Conservation (phyloP, 2,797 vertebrate species). For the Sebastes hubbsi region DNA sequence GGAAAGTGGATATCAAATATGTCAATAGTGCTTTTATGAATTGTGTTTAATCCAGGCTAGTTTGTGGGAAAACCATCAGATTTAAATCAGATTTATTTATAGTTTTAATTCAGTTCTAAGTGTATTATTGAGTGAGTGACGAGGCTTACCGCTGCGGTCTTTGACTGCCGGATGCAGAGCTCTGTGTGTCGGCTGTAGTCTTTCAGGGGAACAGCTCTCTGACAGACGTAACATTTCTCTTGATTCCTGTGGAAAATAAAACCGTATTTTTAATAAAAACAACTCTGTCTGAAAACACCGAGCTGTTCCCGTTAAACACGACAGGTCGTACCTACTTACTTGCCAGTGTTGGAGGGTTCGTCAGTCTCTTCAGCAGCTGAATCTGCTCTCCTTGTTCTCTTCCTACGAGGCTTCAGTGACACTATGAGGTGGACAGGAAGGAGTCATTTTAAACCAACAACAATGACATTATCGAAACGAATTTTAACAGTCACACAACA, state of each 20-base stretch:
- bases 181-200: slow-evolving; percentile 88
- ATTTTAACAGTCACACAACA: not conserved
- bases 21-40: no score
- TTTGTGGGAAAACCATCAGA: no score
- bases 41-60: no score
- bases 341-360: slow-evolving; percentile 58
- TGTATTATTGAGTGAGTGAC: not conserved
- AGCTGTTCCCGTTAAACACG: accelerated
- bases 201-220: slow-evolving; percentile 77
- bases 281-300: not conserved
- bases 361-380: slow-evolving; percentile 25
- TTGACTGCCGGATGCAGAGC: slow-evolving; percentile 75
- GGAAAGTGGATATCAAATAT: no score
- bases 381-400: slow-evolving; percentile 69
- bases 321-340: slow-evolving; percentile 70
- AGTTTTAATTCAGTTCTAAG: accelerated
- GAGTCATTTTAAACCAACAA: not conserved
- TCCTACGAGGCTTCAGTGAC: slow-evolving; percentile 75
- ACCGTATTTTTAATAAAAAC: accelerated
- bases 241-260: slow-evolving; percentile 62
- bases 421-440: slow-evolving; percentile 9
- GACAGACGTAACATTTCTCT: slow-evolving; percentile 92
- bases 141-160: slow-evolving; percentile 8
- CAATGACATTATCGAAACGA: not conserved
- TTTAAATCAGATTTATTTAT: no score